Conservation (phyloP, 2,113 vertebrate species). For the Dunckerocampus dactyliophorus region DNA sequence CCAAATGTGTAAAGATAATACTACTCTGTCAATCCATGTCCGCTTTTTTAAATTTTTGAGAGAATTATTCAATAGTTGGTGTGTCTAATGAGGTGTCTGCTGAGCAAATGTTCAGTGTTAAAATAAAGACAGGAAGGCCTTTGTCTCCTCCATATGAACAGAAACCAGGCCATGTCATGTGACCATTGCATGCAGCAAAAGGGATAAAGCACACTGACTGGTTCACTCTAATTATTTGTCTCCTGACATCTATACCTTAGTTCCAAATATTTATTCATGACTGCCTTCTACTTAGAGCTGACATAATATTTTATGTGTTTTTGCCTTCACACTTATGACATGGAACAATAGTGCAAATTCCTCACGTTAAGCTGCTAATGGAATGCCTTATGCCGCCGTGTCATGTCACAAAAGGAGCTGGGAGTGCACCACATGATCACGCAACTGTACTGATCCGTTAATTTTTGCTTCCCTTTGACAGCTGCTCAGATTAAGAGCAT, state of each 20-base stretch:
- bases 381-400: not conserved
- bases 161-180: not conserved
- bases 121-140: not conserved
- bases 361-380: not conserved
- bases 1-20: no score
- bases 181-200: not conserved
- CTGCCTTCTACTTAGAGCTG: not conserved
- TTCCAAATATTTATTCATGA: not conserved
- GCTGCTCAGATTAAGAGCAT: slow-evolving; percentile 92
- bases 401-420: not conserved
- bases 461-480: slow-evolving; percentile 43
- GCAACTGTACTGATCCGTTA: not conserved
- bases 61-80: no score
- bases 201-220: not conserved
- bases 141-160: not conserved
- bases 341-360: not conserved
- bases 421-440: no score
- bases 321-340: not conserved
- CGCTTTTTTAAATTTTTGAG: no score
- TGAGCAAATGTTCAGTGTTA: not conserved
- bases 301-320: not conserved
- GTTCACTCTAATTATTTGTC: not conserved
- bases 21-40: no score
- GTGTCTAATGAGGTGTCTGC: not conserved
- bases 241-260: not conserved